Evolutionary conservation across 53 echinoderm and acorn worm genomes (phyloP).

Genomic region (Mesocentrotus franciscanus): DNA sequence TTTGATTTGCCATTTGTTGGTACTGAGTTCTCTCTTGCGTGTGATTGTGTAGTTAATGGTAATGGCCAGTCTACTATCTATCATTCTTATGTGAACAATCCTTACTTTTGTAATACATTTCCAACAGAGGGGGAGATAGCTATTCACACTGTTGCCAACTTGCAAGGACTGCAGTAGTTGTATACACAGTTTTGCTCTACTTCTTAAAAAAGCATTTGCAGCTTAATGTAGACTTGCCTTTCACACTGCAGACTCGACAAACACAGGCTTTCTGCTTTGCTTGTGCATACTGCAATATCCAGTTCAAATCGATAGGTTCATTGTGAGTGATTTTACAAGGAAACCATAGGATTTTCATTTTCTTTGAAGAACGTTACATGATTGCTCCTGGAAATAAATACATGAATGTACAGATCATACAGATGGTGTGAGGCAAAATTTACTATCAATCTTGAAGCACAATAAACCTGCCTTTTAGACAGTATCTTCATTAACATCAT

Average conservation of each 20-base stretch:
- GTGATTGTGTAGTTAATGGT: background rate
- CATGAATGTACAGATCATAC: background rate
- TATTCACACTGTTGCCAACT: background rate
- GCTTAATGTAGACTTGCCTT: background rate
- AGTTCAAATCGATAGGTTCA: background rate
- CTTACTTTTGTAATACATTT: background rate
- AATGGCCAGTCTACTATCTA: background rate
- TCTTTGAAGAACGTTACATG: background rate
- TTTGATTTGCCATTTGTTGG: background rate
- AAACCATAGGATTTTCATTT: background rate
- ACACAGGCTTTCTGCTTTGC: background rate
- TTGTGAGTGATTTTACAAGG: background rate
- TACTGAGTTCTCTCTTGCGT: background rate
- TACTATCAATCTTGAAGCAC: background rate
- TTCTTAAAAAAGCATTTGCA: background rate
- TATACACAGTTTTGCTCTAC: background rate
- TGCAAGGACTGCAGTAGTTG: background rate
- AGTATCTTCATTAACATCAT: background rate
- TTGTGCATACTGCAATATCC: background rate
- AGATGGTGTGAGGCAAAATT: background rate
- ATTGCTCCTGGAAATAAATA: background rate
- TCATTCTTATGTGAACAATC: background rate
- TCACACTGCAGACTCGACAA: background rate
- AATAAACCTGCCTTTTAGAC: background rate
- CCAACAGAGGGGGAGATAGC: background rate